Evolutionary conservation across 2,888 invertebrate species (phyloP).

Genomic region (Perdita meconis): DNA sequence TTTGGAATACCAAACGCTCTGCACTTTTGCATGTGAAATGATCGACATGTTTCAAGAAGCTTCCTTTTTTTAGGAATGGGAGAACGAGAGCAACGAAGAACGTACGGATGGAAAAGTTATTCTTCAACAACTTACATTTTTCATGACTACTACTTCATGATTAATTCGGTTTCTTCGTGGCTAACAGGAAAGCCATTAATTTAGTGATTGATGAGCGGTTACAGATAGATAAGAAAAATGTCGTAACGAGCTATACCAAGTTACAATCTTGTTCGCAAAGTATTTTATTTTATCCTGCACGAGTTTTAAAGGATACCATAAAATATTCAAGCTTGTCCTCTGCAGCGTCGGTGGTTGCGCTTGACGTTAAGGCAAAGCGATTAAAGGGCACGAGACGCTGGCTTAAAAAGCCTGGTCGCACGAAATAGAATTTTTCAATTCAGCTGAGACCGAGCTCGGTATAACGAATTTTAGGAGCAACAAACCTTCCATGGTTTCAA

Average conservation of each 20-base stretch:
- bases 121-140: too few species aligned
- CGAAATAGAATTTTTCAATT: conserved; percentile 59
- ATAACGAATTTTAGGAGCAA: conserved; percentile 11
- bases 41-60: not conserved
- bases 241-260: too few species aligned
- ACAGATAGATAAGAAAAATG: too few species aligned
- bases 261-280: conserved; percentile 40
- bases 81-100: not conserved
- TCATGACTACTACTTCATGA: not conserved
- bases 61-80: not conserved
- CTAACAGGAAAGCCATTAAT: too few species aligned
- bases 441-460: not conserved
- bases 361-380: conserved; percentile 66
- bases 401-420: conserved; percentile 45
- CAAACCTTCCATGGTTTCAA: not conserved
- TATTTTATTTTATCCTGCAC: conserved; percentile 53
- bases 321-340: conserved; percentile 67
- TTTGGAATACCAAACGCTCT: conserved; percentile 26
- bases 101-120: not conserved
- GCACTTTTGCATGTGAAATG: conserved; percentile 2
- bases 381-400: conserved; percentile 57
- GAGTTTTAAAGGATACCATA: conserved; percentile 61
- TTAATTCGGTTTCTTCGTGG: not conserved
- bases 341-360: conserved; percentile 57
- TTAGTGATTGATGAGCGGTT: too few species aligned